Evolutionary conservation across 1,140 invertebrate genomes (phyloP), one percentile per base, ranked within the genome.

Genomic region (Dinoponera quadriceps): DNA sequence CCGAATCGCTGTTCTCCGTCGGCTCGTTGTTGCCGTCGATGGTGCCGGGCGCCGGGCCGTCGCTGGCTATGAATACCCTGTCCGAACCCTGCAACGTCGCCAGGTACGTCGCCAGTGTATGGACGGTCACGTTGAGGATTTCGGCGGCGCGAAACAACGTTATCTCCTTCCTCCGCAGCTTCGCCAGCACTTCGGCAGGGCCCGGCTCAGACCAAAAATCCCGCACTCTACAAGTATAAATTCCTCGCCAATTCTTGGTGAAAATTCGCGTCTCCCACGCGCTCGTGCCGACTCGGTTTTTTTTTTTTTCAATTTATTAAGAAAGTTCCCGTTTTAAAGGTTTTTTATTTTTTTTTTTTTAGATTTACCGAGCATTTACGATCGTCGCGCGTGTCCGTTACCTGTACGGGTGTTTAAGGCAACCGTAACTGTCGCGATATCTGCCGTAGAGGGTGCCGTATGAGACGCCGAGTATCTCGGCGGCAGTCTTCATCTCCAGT

Each of bases 401-500:
- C 96, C 96, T 96, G 89, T 97, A 97, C 16, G 97, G 96, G 90
- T 96, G 95, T 93, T 98, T 98, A 75, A 98, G 96, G 91, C 97
- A 98, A 22, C 97, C 97, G 92, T 98, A 98, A 49, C 97, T 97
- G 93, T 98, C 97, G 11, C 97, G 94, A 93, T 98, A 98, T 88
- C 97, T 94, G 25, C 97, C 97, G 90, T 98, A 98, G 2, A 98
- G 95, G 3, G 97, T 98, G 14, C 97, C 97, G 93, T 98, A 98
- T 14, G 97, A 98, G 1, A 98, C 97, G 20, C 97, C 97, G 65
- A 98, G 94, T 59, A 98, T 95, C 92, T 98, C 97, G 7, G 97
- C 97, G n/a, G 97, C 98, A 82, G 97, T 97, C 94, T 98, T 98
- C 98, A 98, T 98, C 94, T 98, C 98, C 88, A 98, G 92, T 94